Percentiles rank a stretch among this genome's conserved stretches.
These are phyloP conservation scores for Dromius quadrimaculatus DNA, from an alignment of 2,888 invertebrate species.

Conservation along the genomic window DNA sequence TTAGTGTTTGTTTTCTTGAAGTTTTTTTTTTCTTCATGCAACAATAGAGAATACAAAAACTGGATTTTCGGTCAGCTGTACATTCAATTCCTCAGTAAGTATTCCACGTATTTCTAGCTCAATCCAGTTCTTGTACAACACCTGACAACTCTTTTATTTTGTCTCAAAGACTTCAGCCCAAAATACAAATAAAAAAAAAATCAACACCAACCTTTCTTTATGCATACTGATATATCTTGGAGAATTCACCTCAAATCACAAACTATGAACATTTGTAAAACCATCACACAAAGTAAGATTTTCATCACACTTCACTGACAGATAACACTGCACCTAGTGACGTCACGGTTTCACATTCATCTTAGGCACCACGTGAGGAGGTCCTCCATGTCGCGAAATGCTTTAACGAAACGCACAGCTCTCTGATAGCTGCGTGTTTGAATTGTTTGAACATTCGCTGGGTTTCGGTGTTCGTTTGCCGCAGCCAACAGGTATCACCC, in stretches of 20 bases:
- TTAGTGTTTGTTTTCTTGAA: no score
- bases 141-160: background rate
- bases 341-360: background rate
- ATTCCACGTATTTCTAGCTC: background rate
- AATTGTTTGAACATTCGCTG: constrained; percentile 32
- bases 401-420: constrained; percentile 1
- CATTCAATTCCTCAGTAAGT: background rate
- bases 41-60: no score
- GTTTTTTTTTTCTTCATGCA: no score
- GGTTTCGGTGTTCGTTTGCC: constrained; percentile 10
- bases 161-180: background rate
- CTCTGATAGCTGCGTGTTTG: constrained; percentile 21
- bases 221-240: constrained; percentile 36
- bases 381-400: background rate
- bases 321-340: constrained; percentile 13
- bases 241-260: constrained; percentile 34
- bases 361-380: constrained; percentile 7
- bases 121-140: background rate
- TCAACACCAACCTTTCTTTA: constrained; percentile 42
- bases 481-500: constrained; percentile 46
- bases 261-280: background rate
- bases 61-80: constrained; percentile 2
- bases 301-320: constrained; percentile 37
- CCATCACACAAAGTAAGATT: constrained; percentile 36
- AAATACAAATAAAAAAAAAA: background rate